A percentile compares a stretch with the other conserved stretches of the same genome.
Evolutionary conservation across 2,797 vertebrate genomes (phyloP).

Genomic region (Leptoclinus maculatus): DNA sequence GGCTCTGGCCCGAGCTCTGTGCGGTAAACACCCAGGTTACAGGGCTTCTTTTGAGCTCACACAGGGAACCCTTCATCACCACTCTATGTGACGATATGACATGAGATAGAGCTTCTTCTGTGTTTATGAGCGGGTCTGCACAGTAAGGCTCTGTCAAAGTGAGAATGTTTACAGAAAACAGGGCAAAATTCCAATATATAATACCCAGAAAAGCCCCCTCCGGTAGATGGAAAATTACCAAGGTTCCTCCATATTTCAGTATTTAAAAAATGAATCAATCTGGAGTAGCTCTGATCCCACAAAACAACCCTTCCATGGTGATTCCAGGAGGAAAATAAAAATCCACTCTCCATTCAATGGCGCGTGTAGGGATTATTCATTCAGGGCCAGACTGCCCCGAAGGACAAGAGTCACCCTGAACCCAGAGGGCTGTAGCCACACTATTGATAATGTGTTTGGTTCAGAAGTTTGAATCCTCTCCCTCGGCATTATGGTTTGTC

Average conservation of each 20-base stretch:
- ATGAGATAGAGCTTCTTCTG: slow-evolving; percentile 60
- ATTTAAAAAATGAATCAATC: slow-evolving; percentile 45
- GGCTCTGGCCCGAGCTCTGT: slow-evolving; percentile 25
- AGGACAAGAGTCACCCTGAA: slow-evolving; percentile 27
- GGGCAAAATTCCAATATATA: slow-evolving; percentile 36
- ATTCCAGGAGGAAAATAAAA: slow-evolving; percentile 32
- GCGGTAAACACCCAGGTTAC: slow-evolving; percentile 73
- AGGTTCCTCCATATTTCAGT: slow-evolving; percentile 30
- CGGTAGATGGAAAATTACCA: slow-evolving; percentile 73
- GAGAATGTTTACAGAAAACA: slow-evolving; percentile 75
- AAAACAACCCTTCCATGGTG: slow-evolving; percentile 38
- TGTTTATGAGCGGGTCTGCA: slow-evolving; percentile 59
- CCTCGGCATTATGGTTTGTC: slow-evolving; percentile 19
- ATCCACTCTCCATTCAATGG: slow-evolving; percentile 35
- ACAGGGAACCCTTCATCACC: slow-evolving; percentile 76
- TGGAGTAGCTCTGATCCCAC: slow-evolving; percentile 26
- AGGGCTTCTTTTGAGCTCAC: slow-evolving; percentile 74
- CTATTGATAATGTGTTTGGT: slow-evolving; percentile 33
- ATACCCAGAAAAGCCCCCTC: slow-evolving; percentile 42
- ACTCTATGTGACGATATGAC: slow-evolving; percentile 30
- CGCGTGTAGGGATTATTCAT: slow-evolving; percentile 48
- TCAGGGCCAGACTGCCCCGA: slow-evolving; percentile 42
- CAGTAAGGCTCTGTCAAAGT: slow-evolving; percentile 61
- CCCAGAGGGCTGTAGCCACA: slow-evolving; percentile 12
- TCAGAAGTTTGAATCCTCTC: slow-evolving; percentile 29